phyloP scores from a whole-genome alignment of 2,113 vertebrate species.

The Noctilio leporinus region DNA sequence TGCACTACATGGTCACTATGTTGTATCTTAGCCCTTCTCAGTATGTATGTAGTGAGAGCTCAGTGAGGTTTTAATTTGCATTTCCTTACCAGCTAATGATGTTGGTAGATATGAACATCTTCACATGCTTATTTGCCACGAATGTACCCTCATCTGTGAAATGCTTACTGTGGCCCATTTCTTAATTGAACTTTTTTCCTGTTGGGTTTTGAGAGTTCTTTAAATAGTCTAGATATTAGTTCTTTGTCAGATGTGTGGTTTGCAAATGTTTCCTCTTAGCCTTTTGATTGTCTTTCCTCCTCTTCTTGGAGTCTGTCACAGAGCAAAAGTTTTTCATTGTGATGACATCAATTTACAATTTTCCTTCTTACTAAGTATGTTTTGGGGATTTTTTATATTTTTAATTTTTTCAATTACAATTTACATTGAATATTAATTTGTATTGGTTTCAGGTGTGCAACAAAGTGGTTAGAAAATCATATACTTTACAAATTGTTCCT shows the following conservation, averaged over 20 bases:
- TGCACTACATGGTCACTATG: rapidly evolving
- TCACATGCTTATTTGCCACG: neutral
- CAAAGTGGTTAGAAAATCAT: neutral
- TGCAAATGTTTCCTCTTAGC: neutral
- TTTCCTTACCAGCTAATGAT: neutral
- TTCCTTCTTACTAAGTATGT: neutral
- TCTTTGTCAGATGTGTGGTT: neutral
- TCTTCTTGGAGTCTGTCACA: neutral
- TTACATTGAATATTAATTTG: neutral
- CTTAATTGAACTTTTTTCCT: neutral
- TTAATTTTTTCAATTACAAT: neutral
- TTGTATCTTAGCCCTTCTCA: neutral
- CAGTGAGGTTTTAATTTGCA: neutral
- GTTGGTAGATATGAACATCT: neutral
- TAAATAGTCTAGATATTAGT: neutral
- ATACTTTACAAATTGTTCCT: neutral
- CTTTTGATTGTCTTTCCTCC: neutral
- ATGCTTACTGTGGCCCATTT: neutral
- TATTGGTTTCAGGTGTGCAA: neutral
- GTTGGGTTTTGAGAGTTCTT: neutral
- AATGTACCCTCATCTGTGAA: neutral
- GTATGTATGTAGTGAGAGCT: no score
- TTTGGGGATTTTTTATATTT: neutral
- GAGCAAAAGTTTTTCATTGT: neutral
- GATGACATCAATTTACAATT: neutral